Evolutionary conservation across 2,888 invertebrate species (phyloP).

Genomic region (Cheilosia impressa): DNA sequence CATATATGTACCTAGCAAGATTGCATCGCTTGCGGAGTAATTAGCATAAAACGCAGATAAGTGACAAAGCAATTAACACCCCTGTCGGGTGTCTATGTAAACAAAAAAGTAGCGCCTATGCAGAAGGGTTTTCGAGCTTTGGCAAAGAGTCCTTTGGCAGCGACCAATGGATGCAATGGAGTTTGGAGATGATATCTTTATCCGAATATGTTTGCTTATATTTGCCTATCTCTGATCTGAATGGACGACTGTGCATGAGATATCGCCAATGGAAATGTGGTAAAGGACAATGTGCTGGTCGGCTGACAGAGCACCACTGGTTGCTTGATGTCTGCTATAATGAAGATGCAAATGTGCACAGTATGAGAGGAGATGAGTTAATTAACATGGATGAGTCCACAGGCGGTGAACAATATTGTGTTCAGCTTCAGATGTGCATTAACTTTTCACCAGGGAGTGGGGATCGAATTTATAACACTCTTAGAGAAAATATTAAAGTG

Average conservation of each 20-base stretch:
- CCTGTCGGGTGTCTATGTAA: constrained; percentile 60
- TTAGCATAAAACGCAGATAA: constrained; percentile 70
- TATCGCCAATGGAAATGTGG: constrained; percentile 42
- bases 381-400: constrained; percentile 50
- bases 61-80: constrained; percentile 70
- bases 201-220: constrained; percentile 56
- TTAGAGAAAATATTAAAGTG: constrained; percentile 18
- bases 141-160: not conserved
- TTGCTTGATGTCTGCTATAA: constrained; percentile 52
- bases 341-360: constrained; percentile 57
- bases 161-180: constrained; percentile 31
- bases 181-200: constrained; percentile 53
- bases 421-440: constrained; percentile 9
- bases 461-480: constrained; percentile 28
- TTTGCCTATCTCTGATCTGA: constrained; percentile 58
- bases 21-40: constrained; percentile 58
- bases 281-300: constrained; percentile 28
- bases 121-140: constrained; percentile 20
- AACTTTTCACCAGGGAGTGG: not conserved
- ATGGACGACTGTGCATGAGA: constrained; percentile 39
- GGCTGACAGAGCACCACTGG: constrained; percentile 47
- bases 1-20: constrained; percentile 28
- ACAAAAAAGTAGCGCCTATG: constrained; percentile 58
- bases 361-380: constrained; percentile 49
- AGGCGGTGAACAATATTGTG: constrained; percentile 33